These are phyloP conservation scores for Athene cunicularia DNA, from an alignment of 2,113 vertebrate genomes.

Conservation along the genomic window DNA sequence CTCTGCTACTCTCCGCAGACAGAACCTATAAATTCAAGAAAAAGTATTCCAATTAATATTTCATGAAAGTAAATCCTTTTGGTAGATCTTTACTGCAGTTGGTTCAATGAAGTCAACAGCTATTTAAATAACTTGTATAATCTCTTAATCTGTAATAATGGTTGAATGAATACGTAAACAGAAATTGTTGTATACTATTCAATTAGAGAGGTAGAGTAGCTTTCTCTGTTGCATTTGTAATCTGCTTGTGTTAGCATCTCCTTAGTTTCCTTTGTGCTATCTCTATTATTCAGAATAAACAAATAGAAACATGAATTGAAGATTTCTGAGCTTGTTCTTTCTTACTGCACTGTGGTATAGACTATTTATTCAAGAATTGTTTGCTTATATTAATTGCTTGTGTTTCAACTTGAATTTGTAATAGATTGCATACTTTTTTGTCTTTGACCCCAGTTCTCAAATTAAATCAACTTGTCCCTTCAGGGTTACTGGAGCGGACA, in stretches of 20 bases:
- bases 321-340: not conserved
- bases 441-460: not conserved
- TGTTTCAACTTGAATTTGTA: not conserved
- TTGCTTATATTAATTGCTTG: not conserved
- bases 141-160: conserved; percentile 9
- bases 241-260: not conserved
- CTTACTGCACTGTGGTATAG: not conserved
- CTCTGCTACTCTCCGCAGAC: not conserved
- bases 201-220: not conserved
- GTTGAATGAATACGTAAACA: not conserved
- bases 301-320: not conserved
- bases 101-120: not conserved
- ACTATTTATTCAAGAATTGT: not conserved
- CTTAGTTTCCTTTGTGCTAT: not conserved
- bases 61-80: not conserved
- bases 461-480: not conserved
- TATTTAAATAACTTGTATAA: conserved; percentile 9
- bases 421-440: not conserved
- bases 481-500: not conserved
- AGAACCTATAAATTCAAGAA: not conserved
- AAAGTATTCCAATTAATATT: not conserved
- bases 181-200: not conserved
- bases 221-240: conserved; percentile 5
- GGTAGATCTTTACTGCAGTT: not conserved
- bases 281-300: not conserved